Percentiles rank a stretch among this genome's conserved stretches.
Evolutionary conservation across 2,888 invertebrate species (phyloP).

Genomic region (Endotricha flammealis): DNA sequence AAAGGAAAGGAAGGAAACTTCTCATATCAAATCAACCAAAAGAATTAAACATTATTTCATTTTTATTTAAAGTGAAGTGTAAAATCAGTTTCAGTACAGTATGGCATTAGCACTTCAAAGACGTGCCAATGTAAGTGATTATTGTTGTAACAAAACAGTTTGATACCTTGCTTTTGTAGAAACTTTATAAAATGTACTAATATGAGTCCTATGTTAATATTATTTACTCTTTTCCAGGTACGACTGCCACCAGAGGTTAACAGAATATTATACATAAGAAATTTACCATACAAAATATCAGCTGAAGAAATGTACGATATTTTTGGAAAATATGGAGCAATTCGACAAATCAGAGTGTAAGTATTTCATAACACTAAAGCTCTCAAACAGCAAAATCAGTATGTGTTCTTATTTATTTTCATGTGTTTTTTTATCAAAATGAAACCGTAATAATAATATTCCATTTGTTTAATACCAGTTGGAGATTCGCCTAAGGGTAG

Average conservation of each 20-base stretch:
- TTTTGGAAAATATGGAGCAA: constrained; percentile 99
- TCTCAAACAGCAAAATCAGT: too few species aligned
- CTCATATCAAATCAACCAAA: too few species aligned
- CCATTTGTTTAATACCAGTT: too few species aligned
- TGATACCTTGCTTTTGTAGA: neutral
- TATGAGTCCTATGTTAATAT: too few species aligned
- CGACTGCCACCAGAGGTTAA: constrained; percentile 99
- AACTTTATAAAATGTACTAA: constrained; percentile 2
- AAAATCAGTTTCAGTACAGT: neutral
- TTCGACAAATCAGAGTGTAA: constrained; percentile 98
- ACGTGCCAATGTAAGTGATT: constrained; percentile 83
- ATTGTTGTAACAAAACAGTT: too few species aligned
- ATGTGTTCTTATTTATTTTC: neutral
- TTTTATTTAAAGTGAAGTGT: too few species aligned
- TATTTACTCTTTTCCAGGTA: constrained; percentile 81
- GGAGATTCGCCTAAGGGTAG: too few species aligned
- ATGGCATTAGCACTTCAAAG: constrained; percentile 87
- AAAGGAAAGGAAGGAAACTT: too few species aligned
- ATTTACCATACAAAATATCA: constrained; percentile 99
- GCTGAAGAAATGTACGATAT: constrained; percentile 99
- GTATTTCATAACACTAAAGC: too few species aligned
- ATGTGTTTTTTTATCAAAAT: too few species aligned
- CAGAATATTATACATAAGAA: constrained; percentile 96
- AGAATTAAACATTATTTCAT: too few species aligned
- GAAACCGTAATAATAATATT: too few species aligned